Evolutionary conservation across 2,888 invertebrate genomes (phyloP), one percentile per base, ranked within the genome.

Genomic region (Drosophila nr. perissopoda): DNA sequence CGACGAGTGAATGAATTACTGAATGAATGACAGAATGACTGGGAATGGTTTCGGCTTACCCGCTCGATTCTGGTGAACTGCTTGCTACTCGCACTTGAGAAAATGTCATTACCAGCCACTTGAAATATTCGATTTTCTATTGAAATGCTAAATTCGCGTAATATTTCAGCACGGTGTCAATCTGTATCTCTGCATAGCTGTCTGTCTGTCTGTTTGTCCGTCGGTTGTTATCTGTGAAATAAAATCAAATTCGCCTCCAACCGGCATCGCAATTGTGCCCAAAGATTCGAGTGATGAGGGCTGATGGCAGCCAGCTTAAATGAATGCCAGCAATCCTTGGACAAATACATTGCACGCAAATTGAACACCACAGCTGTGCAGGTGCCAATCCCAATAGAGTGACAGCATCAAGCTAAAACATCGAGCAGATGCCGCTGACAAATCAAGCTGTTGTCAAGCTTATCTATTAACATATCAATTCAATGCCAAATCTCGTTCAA

Each of bases 41-140:
- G 46, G 18, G 48, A 58, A 56, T 74, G 62, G 67, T 42, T 58
- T 29, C n/a, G 60, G 40, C 31, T 46, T 54, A 51, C 70, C 70
- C 42, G 57, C 56, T 70, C 70, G 69, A 67, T 64, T 70, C 52
- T 58, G 69, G 57, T 25, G 56, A 68, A 57, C 58, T 54, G 77
- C 77, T 62, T 29, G 51, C 27, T 27, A 18, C 49, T 25, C 18
- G 49, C 51, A 78, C 76, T 77, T 85, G 82, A 71, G 78, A 72
- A 84, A 87, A 87, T 89, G 89, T 87, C 89, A 89, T 89, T 87
- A 87, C 87, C 89, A 89, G 83, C 79, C 78, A 81, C 87, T 83
- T 88, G 84, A 86, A 88, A 86, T 86, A 78, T 86, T 88, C 87
- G 83, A 86, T 88, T 82, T 88, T 76, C 87, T 74, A 86, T 89